Base-by-base conservation (phyloP, 2,888 invertebrate genomes). In the Ochropleura leucogaster region DNA sequence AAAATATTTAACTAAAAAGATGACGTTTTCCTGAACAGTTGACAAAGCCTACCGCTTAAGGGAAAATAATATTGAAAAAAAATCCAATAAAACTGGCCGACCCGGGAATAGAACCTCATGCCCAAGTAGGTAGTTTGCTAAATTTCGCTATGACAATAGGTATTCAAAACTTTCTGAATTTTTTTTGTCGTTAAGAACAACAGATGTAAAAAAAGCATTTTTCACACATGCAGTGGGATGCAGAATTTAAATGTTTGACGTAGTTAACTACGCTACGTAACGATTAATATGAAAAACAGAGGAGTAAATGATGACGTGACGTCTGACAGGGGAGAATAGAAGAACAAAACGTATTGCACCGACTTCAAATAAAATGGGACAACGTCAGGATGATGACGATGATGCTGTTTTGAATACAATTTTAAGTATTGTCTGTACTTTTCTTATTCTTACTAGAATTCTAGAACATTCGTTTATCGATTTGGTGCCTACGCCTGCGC, bases 401-500 rank as follows among this genome's bases (percentile, higher is more conserved):
- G 30, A n/a, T 10, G 14, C 30, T 16, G 14, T 53, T 55, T 47
- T 46, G 4, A 60, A 73, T 47, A n/a, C n/a, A 40, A 18, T 42
- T 14, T 14, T 18, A 6, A 12, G 5, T n/a, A 20, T 14, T 63
- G 3, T 6, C 55, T 40, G 40, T 59, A 47, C 59, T 20, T 20
- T n/a, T n/a, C n/a, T n/a, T n/a, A n/a, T n/a, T 16, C 16, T 59
- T 16, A 16, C 4, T n/a, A n/a, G 53, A 20, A 74, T 49, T 67
- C 57, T 57, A 62, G 14, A 40, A 46, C 66, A 3, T 65, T 49
- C 4, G 6, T 67, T 5, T 70, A 80, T 82, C 68, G 82, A 80
- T 78, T 76, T 68, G 51, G 42, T 44, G 77, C n/a, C 70, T 72
- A 91, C 96, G 96, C 92, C 86, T 95, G 96, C 95, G 96, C 93